Evolutionary conservation across 2,888 invertebrate genomes (phyloP).

Genomic region (Stenotaenia linearis): DNA sequence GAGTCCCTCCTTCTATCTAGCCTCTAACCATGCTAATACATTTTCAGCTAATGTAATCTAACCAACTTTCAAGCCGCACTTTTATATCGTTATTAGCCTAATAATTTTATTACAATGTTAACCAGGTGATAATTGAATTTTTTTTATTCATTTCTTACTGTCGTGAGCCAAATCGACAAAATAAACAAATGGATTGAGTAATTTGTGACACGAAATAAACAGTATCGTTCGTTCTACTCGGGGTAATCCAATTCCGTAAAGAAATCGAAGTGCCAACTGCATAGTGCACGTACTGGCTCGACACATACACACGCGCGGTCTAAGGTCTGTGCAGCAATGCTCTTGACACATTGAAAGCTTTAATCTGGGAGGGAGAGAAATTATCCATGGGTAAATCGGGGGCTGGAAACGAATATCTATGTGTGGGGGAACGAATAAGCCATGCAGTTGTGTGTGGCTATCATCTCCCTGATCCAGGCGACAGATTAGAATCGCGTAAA

Average conservation of each 20-base stretch:
- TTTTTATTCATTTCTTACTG: background rate
- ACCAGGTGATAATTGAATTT: background rate
- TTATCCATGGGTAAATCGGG: conserved; percentile 21
- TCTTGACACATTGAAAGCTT: conserved; percentile 26
- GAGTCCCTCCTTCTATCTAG: conserved; percentile 4
- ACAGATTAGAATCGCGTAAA: background rate
- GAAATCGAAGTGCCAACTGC: conserved; percentile 26
- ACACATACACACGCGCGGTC: background rate
- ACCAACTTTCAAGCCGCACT: background rate
- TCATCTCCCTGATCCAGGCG: background rate
- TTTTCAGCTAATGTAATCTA: background rate
- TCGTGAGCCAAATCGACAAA: background rate
- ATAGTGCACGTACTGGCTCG: background rate
- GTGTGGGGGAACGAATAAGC: conserved; percentile 4
- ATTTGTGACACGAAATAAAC: conserved; percentile 2
- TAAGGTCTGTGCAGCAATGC: conserved; percentile 17
- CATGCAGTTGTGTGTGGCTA: background rate
- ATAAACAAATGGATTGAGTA: background rate
- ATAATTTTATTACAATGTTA: conserved; percentile 3
- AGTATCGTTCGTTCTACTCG: conserved; percentile 23
- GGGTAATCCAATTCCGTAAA: conserved; percentile 8
- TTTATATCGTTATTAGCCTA: background rate
- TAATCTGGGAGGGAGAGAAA: conserved; percentile 23
- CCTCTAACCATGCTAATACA: conserved; percentile 20
- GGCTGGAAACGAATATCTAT: background rate